Base-by-base conservation (phyloP, 1,140 invertebrate genomes). In the Maniola jurtina region DNA sequence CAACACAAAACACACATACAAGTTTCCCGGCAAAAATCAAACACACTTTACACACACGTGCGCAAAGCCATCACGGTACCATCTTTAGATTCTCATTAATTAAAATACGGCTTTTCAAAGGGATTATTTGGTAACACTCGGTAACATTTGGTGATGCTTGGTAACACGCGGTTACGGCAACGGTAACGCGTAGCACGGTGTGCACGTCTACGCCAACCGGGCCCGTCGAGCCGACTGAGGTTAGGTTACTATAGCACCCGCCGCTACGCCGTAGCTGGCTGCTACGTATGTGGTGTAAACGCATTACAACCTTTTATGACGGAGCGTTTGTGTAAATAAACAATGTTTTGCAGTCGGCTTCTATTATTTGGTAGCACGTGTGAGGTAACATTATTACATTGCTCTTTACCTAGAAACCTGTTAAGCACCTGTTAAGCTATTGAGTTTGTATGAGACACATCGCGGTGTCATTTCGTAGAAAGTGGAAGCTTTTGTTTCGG, bases 211-310 rank as follows among this genome's bases (percentile, higher is more conserved):
- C 79, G 81, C 78, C 73, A 70, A 57, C 40, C 71, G 79, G 71
- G 72, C 64, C 66, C 75, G 70, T 72, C 76, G 67, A 68, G 71
- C 66, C 70, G 71, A 86, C 83, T 86, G 83, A 71, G 61, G 83
- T 86, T 84, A 71, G 61, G 83, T 86, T 84, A 81, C 84, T 86
- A 84, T 84, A 86, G 84, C 81, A 83, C 71, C 83, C 80, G 83
- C 76, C 84, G 75, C 81, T 84, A 80, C 78, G 76, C 36, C 68
- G 72, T 78, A 76, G 70, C 71, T 56, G 56, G 70, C 71, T 56
- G 56, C 70, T 77, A 76, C 72, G 69, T 67, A 73, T 69, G 66
- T 65, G 60, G 66, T 76, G 70, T 59, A 71, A 69, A 76, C 60
- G 72, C 65, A 70, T 65, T 67, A 66, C 57, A 62, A 64, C 71